phyloP scores from a whole-genome alignment of 2,113 vertebrate genomes.

The Arenaria interpres region DNA sequence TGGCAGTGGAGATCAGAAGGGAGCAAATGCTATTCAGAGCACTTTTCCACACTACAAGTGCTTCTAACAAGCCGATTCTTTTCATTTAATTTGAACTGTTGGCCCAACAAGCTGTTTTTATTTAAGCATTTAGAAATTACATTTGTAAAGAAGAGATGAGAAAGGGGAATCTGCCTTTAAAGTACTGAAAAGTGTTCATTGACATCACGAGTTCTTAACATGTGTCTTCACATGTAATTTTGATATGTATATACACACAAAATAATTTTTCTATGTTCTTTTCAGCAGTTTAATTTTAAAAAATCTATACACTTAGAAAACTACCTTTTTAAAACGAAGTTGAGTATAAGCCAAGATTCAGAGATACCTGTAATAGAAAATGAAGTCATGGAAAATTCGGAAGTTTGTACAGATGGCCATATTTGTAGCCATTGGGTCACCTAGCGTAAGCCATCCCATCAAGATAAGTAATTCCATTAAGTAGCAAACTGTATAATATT shows the following conservation, averaged over 20 bases:
- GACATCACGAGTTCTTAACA: not conserved
- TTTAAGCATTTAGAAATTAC: not conserved
- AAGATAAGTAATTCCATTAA: not conserved
- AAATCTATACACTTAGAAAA: not conserved
- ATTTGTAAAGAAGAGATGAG: not conserved
- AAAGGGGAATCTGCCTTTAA: not conserved
- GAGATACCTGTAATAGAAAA: not conserved
- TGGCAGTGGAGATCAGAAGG: not conserved
- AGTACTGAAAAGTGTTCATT: not conserved
- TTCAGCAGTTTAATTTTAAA: not conserved
- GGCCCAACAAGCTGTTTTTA: not conserved
- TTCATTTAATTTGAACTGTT: not conserved
- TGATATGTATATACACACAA: not conserved
- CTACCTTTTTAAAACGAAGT: not conserved
- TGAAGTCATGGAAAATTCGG: not conserved
- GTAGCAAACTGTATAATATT: not conserved
- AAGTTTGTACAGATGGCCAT: not conserved
- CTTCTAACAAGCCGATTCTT: not conserved
- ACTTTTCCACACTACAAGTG: not conserved
- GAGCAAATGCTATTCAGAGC: not conserved
- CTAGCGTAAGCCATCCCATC: not conserved
- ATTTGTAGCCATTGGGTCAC: not conserved
- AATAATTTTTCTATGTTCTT: not conserved
- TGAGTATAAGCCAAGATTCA: not conserved
- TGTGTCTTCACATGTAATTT: not conserved